phyloP scores from a whole-genome alignment of 2,113 vertebrate species.

The Origma solitaria region DNA sequence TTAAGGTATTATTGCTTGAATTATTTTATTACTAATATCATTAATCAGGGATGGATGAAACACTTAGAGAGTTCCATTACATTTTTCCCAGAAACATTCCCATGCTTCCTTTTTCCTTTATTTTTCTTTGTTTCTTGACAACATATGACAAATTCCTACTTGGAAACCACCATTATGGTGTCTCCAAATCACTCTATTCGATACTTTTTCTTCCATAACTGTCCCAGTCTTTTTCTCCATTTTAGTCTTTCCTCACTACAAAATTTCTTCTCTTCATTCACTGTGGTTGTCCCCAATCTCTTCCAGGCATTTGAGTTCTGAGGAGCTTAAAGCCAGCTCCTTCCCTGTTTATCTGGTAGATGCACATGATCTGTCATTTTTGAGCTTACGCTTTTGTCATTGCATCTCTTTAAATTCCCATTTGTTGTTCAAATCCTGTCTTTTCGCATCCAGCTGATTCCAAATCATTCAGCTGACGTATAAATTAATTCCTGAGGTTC shows the following conservation, averaged over 20 bases:
- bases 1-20: not conserved
- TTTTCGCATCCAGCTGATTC: not conserved
- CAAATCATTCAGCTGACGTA: not conserved
- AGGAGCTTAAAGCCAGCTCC: not conserved
- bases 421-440: not conserved
- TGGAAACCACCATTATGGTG: not conserved
- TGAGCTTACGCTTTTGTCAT: not conserved
- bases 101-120: not conserved
- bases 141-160: not conserved
- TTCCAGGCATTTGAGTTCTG: not conserved
- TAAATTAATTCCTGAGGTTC: not conserved
- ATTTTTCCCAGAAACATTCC: not conserved
- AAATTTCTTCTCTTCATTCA: not conserved
- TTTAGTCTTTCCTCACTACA: not conserved
- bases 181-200: not conserved
- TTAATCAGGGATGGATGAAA: not conserved
- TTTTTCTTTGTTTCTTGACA: not conserved
- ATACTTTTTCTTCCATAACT: not conserved
- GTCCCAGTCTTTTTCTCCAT: not conserved
- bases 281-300: not conserved
- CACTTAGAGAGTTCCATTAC: not conserved
- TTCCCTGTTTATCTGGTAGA: not conserved
- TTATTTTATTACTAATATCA: not conserved
- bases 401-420: not conserved
- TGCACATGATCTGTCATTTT: not conserved